phyloP scores from a whole-genome alignment of 2,888 invertebrate genomes.

The Loripinus fragilis region DNA sequence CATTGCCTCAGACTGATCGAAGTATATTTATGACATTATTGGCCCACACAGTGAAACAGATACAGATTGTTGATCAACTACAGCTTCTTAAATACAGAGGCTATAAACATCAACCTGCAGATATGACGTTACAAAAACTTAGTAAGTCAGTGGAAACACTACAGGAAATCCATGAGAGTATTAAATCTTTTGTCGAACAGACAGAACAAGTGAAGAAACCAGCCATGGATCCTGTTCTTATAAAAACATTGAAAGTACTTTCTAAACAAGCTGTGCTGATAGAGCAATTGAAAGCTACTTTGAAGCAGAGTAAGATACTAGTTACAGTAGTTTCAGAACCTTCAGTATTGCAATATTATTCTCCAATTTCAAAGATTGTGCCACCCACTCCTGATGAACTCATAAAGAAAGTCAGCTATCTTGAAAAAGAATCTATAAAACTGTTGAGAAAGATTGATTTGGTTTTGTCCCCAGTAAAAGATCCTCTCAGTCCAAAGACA shows the following conservation, averaged over 20 bases:
- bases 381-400: not conserved
- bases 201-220: not conserved
- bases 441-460: not conserved
- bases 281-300: conserved; percentile 6
- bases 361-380: too few species aligned
- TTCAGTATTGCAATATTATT: not conserved
- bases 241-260: conserved; percentile 27
- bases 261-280: conserved; percentile 22
- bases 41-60: conserved; percentile 21
- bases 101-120: not conserved
- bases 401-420: not conserved
- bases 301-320: not conserved
- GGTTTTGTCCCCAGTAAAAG: not conserved
- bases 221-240: conserved; percentile 11
- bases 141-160: not conserved
- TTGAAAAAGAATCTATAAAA: not conserved
- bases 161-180: not conserved
- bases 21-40: not conserved
- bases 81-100: not conserved
- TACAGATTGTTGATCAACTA: conserved; percentile 21
- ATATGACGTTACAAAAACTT: not conserved
- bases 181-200: not conserved
- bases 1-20: not conserved
- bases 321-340: not conserved
- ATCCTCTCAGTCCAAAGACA: not conserved